A percentile compares a stretch with the other conserved stretches of the same genome.
Evolutionary conservation across 2,113 vertebrate species (phyloP).

Genomic region (Mirounga angustirostris): DNA sequence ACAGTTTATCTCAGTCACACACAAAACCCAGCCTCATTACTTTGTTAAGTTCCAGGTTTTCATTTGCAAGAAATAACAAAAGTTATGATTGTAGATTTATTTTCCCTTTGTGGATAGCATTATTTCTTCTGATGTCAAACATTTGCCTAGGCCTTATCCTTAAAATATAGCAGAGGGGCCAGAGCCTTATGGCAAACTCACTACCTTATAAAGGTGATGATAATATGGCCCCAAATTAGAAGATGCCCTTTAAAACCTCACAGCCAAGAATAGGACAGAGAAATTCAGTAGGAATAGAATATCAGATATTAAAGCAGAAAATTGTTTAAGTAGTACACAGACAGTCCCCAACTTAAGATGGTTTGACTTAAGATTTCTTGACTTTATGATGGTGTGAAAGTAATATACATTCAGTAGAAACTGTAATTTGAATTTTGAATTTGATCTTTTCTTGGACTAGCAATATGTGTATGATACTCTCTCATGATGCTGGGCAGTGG

Average conservation of each 20-base stretch:
- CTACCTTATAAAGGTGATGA: not conserved
- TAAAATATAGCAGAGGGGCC: not conserved
- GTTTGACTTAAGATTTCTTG: not conserved
- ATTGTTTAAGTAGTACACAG: not conserved
- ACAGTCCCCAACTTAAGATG: not conserved
- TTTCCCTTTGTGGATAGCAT: constrained; percentile 12
- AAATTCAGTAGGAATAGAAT: not conserved
- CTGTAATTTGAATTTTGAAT: not conserved
- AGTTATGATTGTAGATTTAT: not conserved
- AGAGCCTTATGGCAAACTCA: not conserved
- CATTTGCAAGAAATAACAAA: not conserved
- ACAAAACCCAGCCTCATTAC: not conserved
- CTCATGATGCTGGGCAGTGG: not conserved
- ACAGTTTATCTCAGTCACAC: not conserved
- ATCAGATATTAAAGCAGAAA: constrained; percentile 28
- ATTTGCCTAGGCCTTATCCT: constrained; percentile 5
- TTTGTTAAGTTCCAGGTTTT: constrained; percentile 35
- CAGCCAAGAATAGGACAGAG: not conserved
- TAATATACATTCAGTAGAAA: not conserved
- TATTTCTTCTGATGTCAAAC: not conserved
- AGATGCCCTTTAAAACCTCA: constrained; percentile 24
- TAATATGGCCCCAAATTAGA: not conserved
- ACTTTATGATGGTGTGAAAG: not conserved
- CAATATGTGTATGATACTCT: not conserved
- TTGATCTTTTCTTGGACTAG: not conserved